Evolutionary conservation across 2,888 invertebrate genomes (phyloP).

Genomic region (Uropetala carovei): DNA sequence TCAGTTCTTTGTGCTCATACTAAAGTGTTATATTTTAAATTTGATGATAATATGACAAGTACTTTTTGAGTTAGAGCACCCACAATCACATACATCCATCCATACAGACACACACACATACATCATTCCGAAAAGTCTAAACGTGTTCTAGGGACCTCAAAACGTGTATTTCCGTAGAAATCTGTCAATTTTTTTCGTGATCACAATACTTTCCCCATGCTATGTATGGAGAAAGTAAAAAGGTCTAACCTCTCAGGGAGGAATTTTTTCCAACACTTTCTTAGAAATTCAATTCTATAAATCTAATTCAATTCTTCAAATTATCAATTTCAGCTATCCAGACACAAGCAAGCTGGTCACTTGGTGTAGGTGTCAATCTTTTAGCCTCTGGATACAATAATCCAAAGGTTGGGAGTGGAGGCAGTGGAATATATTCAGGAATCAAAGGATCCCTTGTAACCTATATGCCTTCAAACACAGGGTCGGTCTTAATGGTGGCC

Average conservation of each 20-base stretch:
- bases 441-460: constrained; percentile 76
- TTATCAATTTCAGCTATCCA: constrained; percentile 78
- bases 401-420: constrained; percentile 80
- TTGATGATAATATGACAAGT: no score
- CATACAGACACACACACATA: no score
- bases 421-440: constrained; percentile 86
- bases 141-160: no score
- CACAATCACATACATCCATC: no score
- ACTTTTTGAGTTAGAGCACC: no score
- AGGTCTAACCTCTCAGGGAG: neutral
- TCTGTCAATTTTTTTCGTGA: no score
- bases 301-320: neutral
- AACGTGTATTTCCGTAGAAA: no score
- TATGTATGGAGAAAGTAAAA: no score
- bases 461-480: constrained; percentile 76
- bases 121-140: no score
- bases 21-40: no score
- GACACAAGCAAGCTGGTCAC: constrained; percentile 84
- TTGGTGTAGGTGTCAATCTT: constrained; percentile 82
- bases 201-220: no score
- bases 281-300: neutral
- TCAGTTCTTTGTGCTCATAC: no score
- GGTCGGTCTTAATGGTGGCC: constrained; percentile 68
- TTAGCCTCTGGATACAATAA: constrained; percentile 84
- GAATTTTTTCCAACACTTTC: neutral